Base-by-base conservation (phyloP, 2,888 invertebrate species). In the Candidula unifasciata region DNA sequence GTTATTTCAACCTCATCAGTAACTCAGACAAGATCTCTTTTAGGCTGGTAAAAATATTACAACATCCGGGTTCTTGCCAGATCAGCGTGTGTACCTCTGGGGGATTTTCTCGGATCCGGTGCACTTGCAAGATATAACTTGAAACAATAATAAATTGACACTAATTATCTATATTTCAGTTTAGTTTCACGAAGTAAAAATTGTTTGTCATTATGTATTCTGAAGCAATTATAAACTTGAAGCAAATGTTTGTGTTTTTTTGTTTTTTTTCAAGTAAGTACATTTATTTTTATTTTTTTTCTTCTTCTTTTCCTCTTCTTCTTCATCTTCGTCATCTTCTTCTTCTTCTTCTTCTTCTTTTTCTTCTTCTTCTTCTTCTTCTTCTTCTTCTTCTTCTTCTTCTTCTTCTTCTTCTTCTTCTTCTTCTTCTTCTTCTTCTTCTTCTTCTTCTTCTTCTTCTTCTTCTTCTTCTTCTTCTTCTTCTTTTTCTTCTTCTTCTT, bases 241-340 rank as follows among this genome's bases (percentile, higher is more conserved):
- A 44, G 2, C 44, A 6, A 44, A 44, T 10, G 44, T 73, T 73
- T 30, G 13, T 73, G 27, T 73, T 73, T 30, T n/a, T n/a, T n/a
- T n/a, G n/a, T n/a, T n/a, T n/a, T n/a, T n/a, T n/a, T n/a, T n/a
- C n/a, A n/a, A n/a, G n/a, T n/a, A n/a, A n/a, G n/a, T n/a, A n/a
- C n/a, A n/a, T n/a, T n/a, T n/a, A n/a, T 73, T 73, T 3, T 73
- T 73, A 18, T 2, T 73, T 30, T 73, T 73, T 30, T 73, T 73
- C 73, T 73, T 73, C 73, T 73, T 73, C 73, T 73, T 73, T 73
- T 73, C 73, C 27, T 73, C 73, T 73, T 73, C 73, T 73, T 73
- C 73, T 73, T 73, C 73, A 27, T 73, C 73, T 73, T 73, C 73
- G 13, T 73, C 73, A 27, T 73, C 73, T 73, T 73, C 73, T 73